phyloP scores from a whole-genome alignment of 1,140 invertebrate genomes.

The Tetraneura akinire region DNA sequence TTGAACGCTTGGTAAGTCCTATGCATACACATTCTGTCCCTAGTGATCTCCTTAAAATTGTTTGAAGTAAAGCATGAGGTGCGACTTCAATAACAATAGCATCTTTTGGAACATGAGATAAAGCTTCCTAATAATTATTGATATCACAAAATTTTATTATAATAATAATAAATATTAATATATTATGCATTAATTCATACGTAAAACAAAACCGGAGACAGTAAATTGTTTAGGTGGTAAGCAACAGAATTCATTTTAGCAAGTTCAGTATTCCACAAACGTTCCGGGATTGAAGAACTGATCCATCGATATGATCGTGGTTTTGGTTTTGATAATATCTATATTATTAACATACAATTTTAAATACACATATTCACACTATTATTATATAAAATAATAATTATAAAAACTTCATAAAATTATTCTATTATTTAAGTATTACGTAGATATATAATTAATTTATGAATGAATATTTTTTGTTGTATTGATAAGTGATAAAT shows the following conservation, averaged over 20 bases:
- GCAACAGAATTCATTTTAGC: constrained; percentile 82
- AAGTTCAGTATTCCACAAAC: constrained; percentile 74
- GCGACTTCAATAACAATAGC: constrained; percentile 91
- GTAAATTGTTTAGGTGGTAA: constrained; percentile 95
- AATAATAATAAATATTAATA: not conserved
- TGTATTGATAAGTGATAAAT: no score
- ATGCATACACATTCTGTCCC: constrained; percentile 65
- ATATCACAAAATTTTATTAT: not conserved
- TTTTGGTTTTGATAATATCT: constrained; percentile 78
- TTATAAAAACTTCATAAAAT: no score
- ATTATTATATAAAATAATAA: no score
- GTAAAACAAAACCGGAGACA: constrained; percentile 81
- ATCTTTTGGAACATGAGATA: constrained; percentile 81
- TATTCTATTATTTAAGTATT: no score
- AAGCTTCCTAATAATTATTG: constrained; percentile 68
- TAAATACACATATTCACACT: no score
- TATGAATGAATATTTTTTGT: no score
- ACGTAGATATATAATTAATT: no score
- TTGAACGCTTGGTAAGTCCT: constrained; percentile 70
- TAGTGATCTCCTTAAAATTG: constrained; percentile 79
- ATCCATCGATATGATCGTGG: constrained; percentile 82
- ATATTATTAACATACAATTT: not conserved
- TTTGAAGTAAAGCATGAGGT: constrained; percentile 88
- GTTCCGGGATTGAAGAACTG: constrained; percentile 86
- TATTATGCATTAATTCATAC: no score